Percentiles rank a stretch among this genome's conserved stretches.
phyloP scores from a whole-genome alignment of 2,888 invertebrate genomes.

The Nysson spinosus region DNA sequence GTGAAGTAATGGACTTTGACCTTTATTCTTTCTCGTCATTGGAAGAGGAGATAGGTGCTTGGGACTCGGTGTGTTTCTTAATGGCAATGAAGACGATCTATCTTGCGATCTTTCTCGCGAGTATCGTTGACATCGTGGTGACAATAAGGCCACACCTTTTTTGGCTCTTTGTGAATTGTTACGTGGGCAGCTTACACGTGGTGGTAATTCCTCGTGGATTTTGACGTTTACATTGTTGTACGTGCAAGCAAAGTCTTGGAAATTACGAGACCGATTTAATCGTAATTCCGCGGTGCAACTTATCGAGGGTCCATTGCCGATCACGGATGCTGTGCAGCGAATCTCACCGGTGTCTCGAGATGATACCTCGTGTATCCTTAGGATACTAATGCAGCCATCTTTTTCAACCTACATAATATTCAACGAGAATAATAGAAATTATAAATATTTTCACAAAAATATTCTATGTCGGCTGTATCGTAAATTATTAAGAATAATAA shows the following conservation, averaged over 20 bases:
- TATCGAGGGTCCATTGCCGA: conserved; percentile 66
- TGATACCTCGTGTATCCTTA: conserved; percentile 81
- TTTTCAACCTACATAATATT: conserved; percentile 76
- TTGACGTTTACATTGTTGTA: neutral
- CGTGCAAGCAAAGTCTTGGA: neutral
- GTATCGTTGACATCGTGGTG: conserved; percentile 14
- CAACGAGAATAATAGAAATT: neutral
- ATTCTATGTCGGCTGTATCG: neutral
- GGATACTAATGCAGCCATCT: conserved; percentile 79
- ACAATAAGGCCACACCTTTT: neutral
- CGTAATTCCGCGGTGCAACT: conserved; percentile 70
- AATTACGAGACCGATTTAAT: conserved; percentile 43
- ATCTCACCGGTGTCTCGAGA: conserved; percentile 79
- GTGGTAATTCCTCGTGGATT: conserved; percentile 4
- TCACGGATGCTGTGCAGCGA: conserved; percentile 72
- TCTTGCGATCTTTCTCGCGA: conserved; percentile 8
- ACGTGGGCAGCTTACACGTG: neutral
- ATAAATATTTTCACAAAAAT: neutral
- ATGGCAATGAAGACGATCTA: conserved; percentile 52
- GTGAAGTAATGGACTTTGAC: conserved; percentile 9
- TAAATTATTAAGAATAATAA: too few species aligned
- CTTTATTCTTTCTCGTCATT: conserved; percentile 8
- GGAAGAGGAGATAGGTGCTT: conserved; percentile 28
- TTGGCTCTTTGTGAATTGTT: conserved; percentile 2
- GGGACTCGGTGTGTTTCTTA: conserved; percentile 10